phyloP scores from a whole-genome alignment of 30 jellyfish, hydroid and myxozoan genomes.

The Chrysaora quinquecirrha region DNA sequence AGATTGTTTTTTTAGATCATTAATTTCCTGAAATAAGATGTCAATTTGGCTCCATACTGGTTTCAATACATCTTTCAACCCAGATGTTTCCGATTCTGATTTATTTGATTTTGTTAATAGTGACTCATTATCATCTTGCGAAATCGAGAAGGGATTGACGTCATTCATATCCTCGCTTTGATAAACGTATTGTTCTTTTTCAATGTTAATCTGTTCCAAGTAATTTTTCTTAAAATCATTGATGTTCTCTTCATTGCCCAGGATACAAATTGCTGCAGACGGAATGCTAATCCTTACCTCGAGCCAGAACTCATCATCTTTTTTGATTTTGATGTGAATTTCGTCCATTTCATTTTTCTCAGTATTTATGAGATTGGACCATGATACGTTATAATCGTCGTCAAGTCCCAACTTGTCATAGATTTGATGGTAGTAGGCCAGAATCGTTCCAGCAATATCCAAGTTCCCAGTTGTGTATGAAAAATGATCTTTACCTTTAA shows the following conservation, averaged over 20 bases:
- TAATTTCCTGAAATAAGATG: too few species aligned
- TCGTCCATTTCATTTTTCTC: neutral
- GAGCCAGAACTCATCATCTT: neutral
- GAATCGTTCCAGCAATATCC: neutral
- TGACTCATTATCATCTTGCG: too few species aligned
- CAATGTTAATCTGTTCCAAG: too few species aligned
- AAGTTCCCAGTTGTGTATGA: neutral
- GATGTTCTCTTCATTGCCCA: neutral
- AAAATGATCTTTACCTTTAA: neutral
- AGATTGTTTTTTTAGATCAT: too few species aligned
- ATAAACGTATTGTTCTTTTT: too few species aligned
- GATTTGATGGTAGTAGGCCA: neutral
- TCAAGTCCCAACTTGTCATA: neutral
- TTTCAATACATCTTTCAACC: too few species aligned
- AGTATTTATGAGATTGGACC: neutral
- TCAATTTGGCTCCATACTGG: too few species aligned
- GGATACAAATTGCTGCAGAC: neutral
- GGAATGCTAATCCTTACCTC: neutral
- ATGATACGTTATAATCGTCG: neutral
- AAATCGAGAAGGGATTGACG: too few species aligned
- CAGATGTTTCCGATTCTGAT: too few species aligned
- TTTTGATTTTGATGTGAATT: neutral
- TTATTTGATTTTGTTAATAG: too few species aligned
- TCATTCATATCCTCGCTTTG: too few species aligned
- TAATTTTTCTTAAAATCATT: neutral